Evolutionary conservation across 1,140 invertebrate species (phyloP), one percentile per base, ranked within the genome.

Genomic region (Orius insidiosus): DNA sequence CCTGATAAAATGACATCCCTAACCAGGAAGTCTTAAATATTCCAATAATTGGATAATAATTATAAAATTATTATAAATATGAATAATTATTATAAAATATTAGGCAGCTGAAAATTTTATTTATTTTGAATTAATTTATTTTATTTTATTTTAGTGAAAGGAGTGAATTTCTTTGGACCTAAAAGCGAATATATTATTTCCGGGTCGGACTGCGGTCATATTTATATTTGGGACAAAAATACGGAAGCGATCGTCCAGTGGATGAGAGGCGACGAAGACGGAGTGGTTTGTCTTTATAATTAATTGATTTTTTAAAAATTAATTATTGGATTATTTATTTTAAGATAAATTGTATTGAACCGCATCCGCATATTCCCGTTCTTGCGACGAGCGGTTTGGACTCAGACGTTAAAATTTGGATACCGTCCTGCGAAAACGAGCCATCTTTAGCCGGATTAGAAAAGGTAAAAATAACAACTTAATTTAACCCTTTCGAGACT

Each of bases 201-300:
- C 48, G 92, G 92, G 2, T 94, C 88, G 15, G 92, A 97, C 61
- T 95, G 89, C 67, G 82, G 85, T n/a, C 75, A 94, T 63, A 77
- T 97, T 11, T 96, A 82, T 60, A 76, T 95, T 33, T 98, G 92
- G 90, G 87, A 96, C 52, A 87, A 83, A n/a, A 70, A 85, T 50
- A 80, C 78, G 0, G 84, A 90, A 63, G 69, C 82, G 6, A 83
- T 96, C 51, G 81, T 94, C 13, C 86, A 88, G 58, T 90, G 75
- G 66, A 74, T 90, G 66, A 63, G 74, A 52, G 90, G 78, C 8
- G 89, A 95, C 67, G 72, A 77, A 51, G 74, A 75, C 53, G 88
- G 89, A 50, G 79, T 90, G 59, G 89, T 93, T 66, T 71, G 76
- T 70, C n/a, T n/a, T n/a, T n/a, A n/a, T 55, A 19, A 32, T 32